Evolutionary conservation across 2,888 invertebrate genomes (phyloP).

Genomic region (Caenorhabditis becei): DNA sequence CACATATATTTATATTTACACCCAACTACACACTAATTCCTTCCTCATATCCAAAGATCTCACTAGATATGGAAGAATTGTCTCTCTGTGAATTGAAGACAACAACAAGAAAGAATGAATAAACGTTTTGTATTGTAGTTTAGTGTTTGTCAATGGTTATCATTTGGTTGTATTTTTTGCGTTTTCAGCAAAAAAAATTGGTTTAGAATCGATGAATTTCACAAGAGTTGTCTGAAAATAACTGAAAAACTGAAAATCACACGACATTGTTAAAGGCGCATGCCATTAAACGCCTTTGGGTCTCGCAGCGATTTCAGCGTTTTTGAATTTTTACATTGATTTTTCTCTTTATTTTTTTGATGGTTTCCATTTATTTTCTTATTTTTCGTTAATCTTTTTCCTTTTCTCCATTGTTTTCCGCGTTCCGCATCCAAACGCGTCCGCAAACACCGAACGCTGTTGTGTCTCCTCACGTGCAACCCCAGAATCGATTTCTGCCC

Average conservation of each 20-base stretch:
- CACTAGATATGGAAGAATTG: constrained; percentile 7
- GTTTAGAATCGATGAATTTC: too few relatives aligned
- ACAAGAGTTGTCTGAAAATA: too few relatives aligned
- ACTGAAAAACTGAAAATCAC: too few relatives aligned
- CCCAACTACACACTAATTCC: background rate
- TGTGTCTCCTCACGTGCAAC: background rate
- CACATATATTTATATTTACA: background rate
- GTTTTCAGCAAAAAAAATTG: too few relatives aligned
- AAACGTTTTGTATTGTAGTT: background rate
- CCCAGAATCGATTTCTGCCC: background rate
- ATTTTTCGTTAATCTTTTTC: background rate
- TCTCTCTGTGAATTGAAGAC: background rate
- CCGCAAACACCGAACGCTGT: background rate
- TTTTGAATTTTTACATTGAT: background rate
- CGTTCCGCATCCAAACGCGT: background rate
- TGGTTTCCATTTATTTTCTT: background rate
- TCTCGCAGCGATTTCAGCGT: background rate
- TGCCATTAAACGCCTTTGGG: background rate
- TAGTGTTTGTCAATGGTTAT: background rate
- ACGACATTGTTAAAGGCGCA: background rate
- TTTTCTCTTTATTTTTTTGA: too few relatives aligned
- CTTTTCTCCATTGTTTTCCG: background rate
- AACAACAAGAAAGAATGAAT: background rate
- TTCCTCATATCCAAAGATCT: constrained; percentile 26
- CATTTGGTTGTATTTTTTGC: too few relatives aligned